Evolutionary conservation across 2,888 invertebrate species (phyloP).

Genomic region (Epinotia bilunana): DNA sequence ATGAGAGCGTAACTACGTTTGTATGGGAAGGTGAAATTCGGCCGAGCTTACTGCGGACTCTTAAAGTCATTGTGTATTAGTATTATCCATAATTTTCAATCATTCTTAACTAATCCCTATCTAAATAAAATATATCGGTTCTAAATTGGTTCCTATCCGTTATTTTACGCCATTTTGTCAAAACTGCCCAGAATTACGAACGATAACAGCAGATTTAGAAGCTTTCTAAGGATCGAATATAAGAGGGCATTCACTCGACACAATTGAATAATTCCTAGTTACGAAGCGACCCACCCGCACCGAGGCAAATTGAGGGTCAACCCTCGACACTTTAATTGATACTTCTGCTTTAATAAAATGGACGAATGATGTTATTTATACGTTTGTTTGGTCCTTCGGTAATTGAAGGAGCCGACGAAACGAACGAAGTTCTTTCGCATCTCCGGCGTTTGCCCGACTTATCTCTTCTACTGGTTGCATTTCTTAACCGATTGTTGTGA

Average conservation of each 20-base stretch:
- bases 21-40: no score
- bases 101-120: no score
- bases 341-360: slow-evolving; percentile 51
- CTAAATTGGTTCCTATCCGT: no score
- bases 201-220: slow-evolving; percentile 4
- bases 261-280: slow-evolving; percentile 57
- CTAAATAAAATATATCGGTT: not conserved
- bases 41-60: no score
- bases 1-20: no score
- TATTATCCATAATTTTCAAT: no score
- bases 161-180: not conserved
- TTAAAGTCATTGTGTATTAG: no score
- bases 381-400: not conserved
- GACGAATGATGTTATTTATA: not conserved
- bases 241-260: slow-evolving; percentile 56
- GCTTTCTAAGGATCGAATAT: slow-evolving; percentile 34
- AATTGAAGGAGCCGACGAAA: no score
- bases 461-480: no score
- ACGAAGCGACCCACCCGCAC: slow-evolving; percentile 53
- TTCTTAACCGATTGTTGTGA: no score
- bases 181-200: not conserved
- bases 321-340: slow-evolving; percentile 53
- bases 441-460: no score
- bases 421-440: no score
- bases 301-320: slow-evolving; percentile 58